Evolutionary conservation across 1,140 invertebrate genomes (phyloP), one percentile per base, ranked within the genome.

Genomic region (Tetragonula clypearis): DNA sequence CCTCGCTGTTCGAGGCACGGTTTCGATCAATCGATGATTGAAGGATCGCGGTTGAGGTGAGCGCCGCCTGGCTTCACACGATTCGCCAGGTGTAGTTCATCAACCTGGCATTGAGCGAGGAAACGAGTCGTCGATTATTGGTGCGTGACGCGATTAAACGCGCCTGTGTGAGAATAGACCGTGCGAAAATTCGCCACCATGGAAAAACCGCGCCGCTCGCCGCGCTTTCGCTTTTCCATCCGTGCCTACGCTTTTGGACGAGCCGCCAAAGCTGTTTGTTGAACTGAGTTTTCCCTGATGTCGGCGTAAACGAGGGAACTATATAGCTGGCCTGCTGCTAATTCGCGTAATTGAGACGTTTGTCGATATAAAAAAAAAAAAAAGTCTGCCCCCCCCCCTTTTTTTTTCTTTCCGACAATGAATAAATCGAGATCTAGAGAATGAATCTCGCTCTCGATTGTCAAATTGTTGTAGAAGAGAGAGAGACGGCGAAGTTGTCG

Each of bases 191-290:
- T 4, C 19, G 23, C 0, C 4, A 14, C 0, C 4, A 23, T 30
- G 65, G 26, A 75, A 75, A 73, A 53, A 49, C 41, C 41, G 9
- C 30, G 66, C 21, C 19, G 49, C 6, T 56, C 72, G n/a, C 30
- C 72, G 72, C 72, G 72, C 72, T 74, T 74, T 74, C 72, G 49
- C 72, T 74, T 6, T 74, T 49, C 41, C 19, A 74, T 75, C n/a
- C 2, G 26, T 15, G 19, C 8, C 8, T 35, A 30, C 73, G 17
- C 53, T 21, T 75, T 75, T 75, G 19, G n/a, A 30, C 23, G 71
- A 53, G n/a, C 30, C 21, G n/a, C 23, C 19, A n/a, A n/a, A n/a
- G 41, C 41, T 41, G 41, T 41, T 41, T 35, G 35, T 41, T 73
- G n/a, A 49, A 49, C 71, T n/a, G 35, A 30, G 30, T 73, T 49